These are phyloP conservation scores for Acanthoscelides obtectus DNA, from an alignment of 2,888 invertebrate genomes.

Conservation along the genomic window DNA sequence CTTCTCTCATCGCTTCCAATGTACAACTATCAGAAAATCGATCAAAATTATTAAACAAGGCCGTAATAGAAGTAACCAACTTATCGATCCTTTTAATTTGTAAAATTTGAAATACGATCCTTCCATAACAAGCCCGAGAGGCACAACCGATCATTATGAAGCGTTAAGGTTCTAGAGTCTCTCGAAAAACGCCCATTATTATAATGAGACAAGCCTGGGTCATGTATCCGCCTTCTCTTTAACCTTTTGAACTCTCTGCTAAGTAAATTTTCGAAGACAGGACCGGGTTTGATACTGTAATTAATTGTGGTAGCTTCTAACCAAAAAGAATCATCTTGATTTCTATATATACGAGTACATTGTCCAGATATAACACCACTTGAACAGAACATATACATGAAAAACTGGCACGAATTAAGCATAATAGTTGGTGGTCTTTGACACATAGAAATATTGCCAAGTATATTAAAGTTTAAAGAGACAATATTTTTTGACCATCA, in stretches of 20 bases:
- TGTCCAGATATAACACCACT: no score
- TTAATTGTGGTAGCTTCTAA: no score
- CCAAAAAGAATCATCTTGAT: no score
- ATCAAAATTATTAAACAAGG: background rate
- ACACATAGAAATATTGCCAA: no score
- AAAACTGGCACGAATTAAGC: no score
- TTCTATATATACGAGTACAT: no score
- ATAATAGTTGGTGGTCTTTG: no score
- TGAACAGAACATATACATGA: no score
- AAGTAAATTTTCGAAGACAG: background rate
- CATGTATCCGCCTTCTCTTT: background rate
- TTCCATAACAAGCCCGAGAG: background rate
- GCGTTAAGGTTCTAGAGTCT: background rate
- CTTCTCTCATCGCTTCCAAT: no score
- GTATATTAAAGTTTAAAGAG: no score
- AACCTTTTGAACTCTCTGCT: background rate
- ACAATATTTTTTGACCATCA: no score
- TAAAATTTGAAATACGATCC: background rate
- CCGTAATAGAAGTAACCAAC: background rate
- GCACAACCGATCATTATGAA: background rate
- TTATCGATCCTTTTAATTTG: background rate
- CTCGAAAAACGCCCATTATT: background rate
- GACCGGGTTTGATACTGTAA: background rate
- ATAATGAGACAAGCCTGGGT: background rate
- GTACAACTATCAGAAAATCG: background rate